Evolutionary conservation across 2,113 vertebrate species (phyloP), one percentile per base, ranked within the genome.

Genomic region (Xerus inauris): DNA sequence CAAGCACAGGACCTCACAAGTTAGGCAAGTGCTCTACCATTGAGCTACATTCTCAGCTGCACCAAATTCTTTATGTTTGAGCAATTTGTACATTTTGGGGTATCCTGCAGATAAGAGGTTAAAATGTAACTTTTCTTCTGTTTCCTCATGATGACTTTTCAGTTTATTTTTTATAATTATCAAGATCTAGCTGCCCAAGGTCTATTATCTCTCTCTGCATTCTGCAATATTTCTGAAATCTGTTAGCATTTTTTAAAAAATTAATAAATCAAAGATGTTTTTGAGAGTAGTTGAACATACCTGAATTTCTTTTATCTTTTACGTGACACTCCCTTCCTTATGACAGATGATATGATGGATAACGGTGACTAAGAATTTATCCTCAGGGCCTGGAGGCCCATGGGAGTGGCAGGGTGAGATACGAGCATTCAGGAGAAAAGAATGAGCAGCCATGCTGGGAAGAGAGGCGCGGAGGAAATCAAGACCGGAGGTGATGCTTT

Each of bases 281-380:
- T 54, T n/a, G 38, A 91, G 81, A 45, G 24, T 42, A 35, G n/a
- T 42, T 65, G 57, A 67, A 87, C 95, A 75, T 35, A 95, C 28
- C 40, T 76, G 40, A 10, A 51, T 77, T 91, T 85, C 95, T 95
- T 85, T 81, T 45, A 87, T 77, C 77, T 94, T 91, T 87, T 59
- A 79, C 3, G 64, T 42, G 72, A 81, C 51, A 92, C 14, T 69
- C 20, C n/a, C 40, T 85, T 10, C 35, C 7, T 51, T 67, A 81
- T 11, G 79, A 91, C 0, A 94, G 79, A 76, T 40, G 40, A 35
- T 10, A 71, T 10, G 10, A 89, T 5, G 51, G 85, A 10, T n/a
- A 32, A 19, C 1, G 71, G 20, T 35, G 71, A 67, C 5, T 54
- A 51, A 26, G 22, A 67, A 77, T 49, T 91, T 89, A 65, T 47